phyloP scores from a whole-genome alignment of 2,888 invertebrate genomes.

The Clanis bilineata region DNA sequence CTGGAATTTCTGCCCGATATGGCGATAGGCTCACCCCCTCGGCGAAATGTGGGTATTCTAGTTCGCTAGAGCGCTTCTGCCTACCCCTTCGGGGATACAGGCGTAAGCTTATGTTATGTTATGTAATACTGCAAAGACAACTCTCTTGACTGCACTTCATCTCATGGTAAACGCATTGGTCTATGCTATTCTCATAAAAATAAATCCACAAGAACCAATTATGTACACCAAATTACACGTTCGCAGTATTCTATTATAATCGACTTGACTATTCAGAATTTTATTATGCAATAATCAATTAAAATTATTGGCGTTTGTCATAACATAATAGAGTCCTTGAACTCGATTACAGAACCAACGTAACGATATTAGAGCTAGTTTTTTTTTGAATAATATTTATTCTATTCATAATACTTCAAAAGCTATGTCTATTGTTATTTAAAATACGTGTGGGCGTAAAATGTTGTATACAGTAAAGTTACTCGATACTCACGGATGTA shows the following conservation, averaged over 20 bases:
- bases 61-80: no score
- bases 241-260: neutral
- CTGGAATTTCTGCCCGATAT: no score
- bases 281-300: slow-evolving; percentile 13
- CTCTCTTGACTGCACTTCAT: no score
- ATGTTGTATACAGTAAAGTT: no score
- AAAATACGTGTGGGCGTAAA: neutral
- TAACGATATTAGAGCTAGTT: neutral
- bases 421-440: neutral
- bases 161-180: neutral
- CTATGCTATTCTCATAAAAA: neutral
- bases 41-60: no score
- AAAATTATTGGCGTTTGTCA: slow-evolving; percentile 9
- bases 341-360: neutral
- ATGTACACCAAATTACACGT: neutral
- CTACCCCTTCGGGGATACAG: no score
- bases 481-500: no score
- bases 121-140: no score
- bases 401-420: neutral
- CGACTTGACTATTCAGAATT: neutral
- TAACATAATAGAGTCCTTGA: slow-evolving; percentile 7
- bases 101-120: no score
- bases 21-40: no score
- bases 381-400: neutral
- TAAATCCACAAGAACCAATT: neutral